Base-by-base conservation (phyloP, 92 coral and sea anemone genomes). In the Umimayanthus chanpuru region DNA sequence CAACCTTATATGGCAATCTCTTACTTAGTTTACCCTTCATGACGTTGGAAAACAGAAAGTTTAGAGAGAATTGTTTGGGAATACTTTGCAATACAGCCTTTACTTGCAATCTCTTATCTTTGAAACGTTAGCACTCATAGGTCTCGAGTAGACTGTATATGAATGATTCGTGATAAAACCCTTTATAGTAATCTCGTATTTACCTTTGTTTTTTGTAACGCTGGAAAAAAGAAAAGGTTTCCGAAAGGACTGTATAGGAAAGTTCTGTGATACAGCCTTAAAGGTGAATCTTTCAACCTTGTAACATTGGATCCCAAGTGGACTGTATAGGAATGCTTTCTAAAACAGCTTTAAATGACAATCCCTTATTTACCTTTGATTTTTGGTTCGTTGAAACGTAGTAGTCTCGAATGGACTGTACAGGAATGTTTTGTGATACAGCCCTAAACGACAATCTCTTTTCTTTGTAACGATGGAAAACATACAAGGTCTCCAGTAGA, bases 351-450 rank as follows among this genome's bases (percentile, higher is more conserved):
- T 12, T 53, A 53, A 11, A 53, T 0, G 36, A 32, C 36, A 32
- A 32, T 32, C 36, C 36, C 36, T 32, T 41, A 65, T 47, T 47
- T 47, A 47, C 53, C 53, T 47, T 47, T 47, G 64, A 6, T 43
- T 36, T 65, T 28, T 23, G 86, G 11, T 5, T 25, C 61, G 16
- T 47, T 68, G 12, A 77, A 68, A 82, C 44, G 68, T 5, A 82
- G 77, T 0, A 65, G 65, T 30, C 9, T 82, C 61, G 77, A 68
- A n/a, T 68, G 32, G 18, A 68, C 43, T 1, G 66, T 82, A 44
- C 25, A 82, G 14, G 15, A 40, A 28, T 82, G 86, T 15, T 82
- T 82, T 28, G 77, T 82, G 86, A 67, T 40, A 38, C 86, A 82
- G 75, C 86, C 56, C 12, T 81, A 32, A 0, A 32, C 2, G 36